phyloP scores from a whole-genome alignment of 2,113 vertebrate species.

The Nansenia antarctica region DNA sequence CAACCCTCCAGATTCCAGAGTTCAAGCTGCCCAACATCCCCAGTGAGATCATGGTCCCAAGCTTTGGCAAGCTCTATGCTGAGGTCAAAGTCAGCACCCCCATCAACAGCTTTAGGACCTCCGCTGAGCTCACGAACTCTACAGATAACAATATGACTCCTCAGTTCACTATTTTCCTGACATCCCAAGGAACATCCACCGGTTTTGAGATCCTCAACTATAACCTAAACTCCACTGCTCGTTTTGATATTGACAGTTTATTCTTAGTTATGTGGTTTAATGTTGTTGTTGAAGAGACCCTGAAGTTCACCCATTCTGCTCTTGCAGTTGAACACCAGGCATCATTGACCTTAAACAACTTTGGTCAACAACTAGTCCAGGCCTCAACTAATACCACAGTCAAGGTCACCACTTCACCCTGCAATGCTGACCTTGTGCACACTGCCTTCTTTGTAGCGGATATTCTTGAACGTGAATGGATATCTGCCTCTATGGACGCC shows the following conservation, averaged over 20 bases:
- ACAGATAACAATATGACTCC: conserved; percentile 70
- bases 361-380: conserved; percentile 67
- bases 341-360: conserved; percentile 71
- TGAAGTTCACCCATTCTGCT: conserved; percentile 76
- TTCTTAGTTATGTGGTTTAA: too few relatives aligned
- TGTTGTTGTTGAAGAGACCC: conserved; percentile 75
- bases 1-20: conserved; percentile 76
- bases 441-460: conserved; percentile 73
- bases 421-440: conserved; percentile 73
- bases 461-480: too few relatives aligned
- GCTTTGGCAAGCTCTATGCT: conserved; percentile 85
- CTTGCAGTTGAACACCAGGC: conserved; percentile 77
- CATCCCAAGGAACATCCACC: conserved; percentile 75
- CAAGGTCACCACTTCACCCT: conserved; percentile 70
- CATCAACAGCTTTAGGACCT: conserved; percentile 76
- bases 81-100: conserved; percentile 81
- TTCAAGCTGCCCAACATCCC: conserved; percentile 81
- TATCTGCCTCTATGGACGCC: conserved; percentile 76
- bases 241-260: conserved; percentile 73
- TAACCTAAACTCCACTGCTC: conserved; percentile 76
- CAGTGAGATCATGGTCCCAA: conserved; percentile 74
- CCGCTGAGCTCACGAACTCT: conserved; percentile 77
- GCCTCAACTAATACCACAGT: conserved; percentile 76
- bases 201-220: conserved; percentile 78
- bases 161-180: conserved; percentile 74